Base-by-base conservation (phyloP, 2,113 vertebrate genomes). In the Poecile atricapillus region DNA sequence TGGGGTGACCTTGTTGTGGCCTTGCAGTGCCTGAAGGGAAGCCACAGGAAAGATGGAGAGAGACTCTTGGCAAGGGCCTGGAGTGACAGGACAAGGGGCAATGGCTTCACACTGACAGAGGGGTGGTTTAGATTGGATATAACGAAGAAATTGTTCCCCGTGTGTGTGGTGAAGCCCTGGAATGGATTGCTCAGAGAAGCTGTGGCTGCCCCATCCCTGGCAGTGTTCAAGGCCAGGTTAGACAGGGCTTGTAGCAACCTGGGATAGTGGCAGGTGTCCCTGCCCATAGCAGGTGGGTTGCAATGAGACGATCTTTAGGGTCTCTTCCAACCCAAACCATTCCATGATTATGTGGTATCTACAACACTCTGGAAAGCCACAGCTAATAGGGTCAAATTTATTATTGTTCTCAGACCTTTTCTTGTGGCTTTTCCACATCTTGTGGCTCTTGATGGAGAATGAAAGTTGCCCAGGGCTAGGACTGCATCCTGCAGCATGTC, bases 231-330 rank as follows among this genome's bases (percentile, higher is more conserved):
- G 46, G 28, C 52, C 33, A 25, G 46, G 13, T 0, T 82, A 69
- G n/a, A 82, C 0, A 0, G 28, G 13, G 3, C 9, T 82, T 10
- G 12, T 28, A 75, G 62, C 24, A 60, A 4, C 0, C 28, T 68
- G 62, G 28, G 5, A 7, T 15, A 15, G 62, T 35, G 46, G 60
- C 2, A 60, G 17, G 14, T 75, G 30, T 59, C n/a, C 24, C 15
- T 75, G 30, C 3, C 20, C 20, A 25, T 21, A 28, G 24, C 20
- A 68, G 15, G 9, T 14, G 16, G 5, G 5, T 15, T 43, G 39
- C 17, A 53, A 20, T 2, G 0, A 2, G 20, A 10, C 30, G 19
- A 4, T 39, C 13, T 74, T 52, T 52, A 52, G 33, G 21, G 15
- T 60, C 6, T 3, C 20, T 68, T 68, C 20, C n/a, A 41, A 31